Percentiles rank a stretch among this genome's conserved stretches.
These are phyloP conservation scores for Zele albiditarsus DNA, from an alignment of 2,888 invertebrate genomes.

Conservation along the genomic window DNA sequence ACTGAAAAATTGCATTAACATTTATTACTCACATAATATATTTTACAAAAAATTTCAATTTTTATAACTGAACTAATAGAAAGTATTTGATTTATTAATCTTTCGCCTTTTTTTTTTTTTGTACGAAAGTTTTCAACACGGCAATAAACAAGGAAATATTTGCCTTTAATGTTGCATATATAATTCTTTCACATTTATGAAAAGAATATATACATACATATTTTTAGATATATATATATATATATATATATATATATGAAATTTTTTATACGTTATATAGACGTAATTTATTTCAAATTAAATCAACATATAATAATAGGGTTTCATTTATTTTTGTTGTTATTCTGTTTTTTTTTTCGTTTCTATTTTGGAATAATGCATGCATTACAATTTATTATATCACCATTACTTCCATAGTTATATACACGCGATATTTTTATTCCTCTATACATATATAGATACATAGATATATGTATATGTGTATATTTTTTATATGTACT, in stretches of 20 bases:
- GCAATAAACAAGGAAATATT: not conserved
- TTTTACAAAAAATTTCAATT: slow-evolving; percentile 35
- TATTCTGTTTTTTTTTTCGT: not conserved
- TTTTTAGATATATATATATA: no score
- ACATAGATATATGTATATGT: not conserved
- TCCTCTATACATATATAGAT: not conserved
- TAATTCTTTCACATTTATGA: no score
- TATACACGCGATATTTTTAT: slow-evolving; percentile 11
- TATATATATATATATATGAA: no score
- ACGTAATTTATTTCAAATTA: not conserved
- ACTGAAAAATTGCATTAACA: slow-evolving; percentile 35
- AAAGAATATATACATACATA: no score
- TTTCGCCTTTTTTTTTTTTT: not conserved
- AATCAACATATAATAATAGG: not conserved
- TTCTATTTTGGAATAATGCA: not conserved
- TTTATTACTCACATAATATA: slow-evolving; percentile 24
- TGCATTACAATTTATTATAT: slow-evolving; percentile 7
- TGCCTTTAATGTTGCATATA: not conserved
- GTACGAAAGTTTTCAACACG: not conserved
- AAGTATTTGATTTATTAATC: not conserved
- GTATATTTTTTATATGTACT: slow-evolving; percentile 37
- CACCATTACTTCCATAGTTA: not conserved
- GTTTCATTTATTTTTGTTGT: not conserved
- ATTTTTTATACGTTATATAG: not conserved
- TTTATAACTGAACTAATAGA: slow-evolving; percentile 13